Base-by-base conservation (phyloP, 1,140 invertebrate genomes). In the Drosophila subobscura region DNA sequence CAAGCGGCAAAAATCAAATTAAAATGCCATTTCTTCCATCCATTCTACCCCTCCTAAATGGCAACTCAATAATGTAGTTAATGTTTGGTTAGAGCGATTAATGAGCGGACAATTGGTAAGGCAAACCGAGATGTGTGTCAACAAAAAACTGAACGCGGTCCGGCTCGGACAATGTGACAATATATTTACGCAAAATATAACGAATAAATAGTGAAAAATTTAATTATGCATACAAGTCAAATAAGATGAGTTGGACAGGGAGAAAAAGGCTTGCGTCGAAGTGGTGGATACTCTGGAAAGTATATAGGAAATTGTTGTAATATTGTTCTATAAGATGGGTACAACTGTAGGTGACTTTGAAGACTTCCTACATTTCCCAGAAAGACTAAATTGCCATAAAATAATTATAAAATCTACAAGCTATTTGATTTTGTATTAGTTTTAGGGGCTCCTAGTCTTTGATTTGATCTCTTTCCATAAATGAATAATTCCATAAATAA, bases 31-130 rank as follows among this genome's bases (percentile, higher is more conserved):
- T 37, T 37, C 33, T 12, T 10, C 33, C 10, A 37, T 49, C 16
- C 16, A 20, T 20, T 20, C 1, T 49, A 14, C 49, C 49, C 42
- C 52, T 45, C 64, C 47, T n/a, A 49, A 66, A 44, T 73, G 42
- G 33, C 66, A 64, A 46, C 60, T 41, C 44, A 58, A 67, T 80
- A 77, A 67, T 77, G 66, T 41, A 73, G 55, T 68, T 64, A 60
- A 78, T 72, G 52, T 73, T 81, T 65, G 55, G 52, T 52, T 70
- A 68, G 70, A 60, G 63, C 70, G 60, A 63, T 75, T 70, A 84
- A 71, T 70, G 52, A 63, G 60, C 44, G 23, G 60, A 53, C 75
- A 83, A 83, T 78, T 83, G 74, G 44, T 47, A 63, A 53, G 47
- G 70, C 27, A 78, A 83, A 70, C 64, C 58, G 20, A 73, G 45